phyloP scores from a whole-genome alignment of 2,113 vertebrate genomes.

The Tamias sibiricus region DNA sequence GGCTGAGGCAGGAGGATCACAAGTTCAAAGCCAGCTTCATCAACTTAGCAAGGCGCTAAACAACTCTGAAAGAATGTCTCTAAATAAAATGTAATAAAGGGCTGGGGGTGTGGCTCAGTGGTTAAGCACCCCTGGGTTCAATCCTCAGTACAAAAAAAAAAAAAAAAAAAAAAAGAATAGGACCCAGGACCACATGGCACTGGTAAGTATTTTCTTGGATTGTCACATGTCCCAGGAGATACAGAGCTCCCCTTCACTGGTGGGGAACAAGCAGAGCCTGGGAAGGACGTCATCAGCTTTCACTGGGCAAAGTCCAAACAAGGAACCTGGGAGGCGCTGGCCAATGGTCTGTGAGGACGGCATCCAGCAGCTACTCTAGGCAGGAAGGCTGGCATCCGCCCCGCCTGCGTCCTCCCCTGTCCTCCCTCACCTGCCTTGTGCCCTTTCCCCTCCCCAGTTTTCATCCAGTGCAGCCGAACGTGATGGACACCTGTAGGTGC shows the following conservation, averaged over 20 bases:
- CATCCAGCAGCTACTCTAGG: fast-evolving
- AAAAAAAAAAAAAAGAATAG: too few species aligned
- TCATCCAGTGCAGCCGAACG: neutral
- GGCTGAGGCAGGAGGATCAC: too few species aligned
- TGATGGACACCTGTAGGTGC: neutral
- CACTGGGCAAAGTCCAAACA: neutral
- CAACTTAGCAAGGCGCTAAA: too few species aligned
- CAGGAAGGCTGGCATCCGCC: neutral
- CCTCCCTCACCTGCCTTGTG: neutral
- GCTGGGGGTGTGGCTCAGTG: too few species aligned
- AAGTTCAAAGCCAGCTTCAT: too few species aligned
- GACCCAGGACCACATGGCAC: neutral
- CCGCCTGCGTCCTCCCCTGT: neutral
- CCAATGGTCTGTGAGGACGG: neutral
- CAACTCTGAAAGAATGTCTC: too few species aligned
- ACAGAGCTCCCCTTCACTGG: neutral
- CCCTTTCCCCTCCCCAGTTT: neutral
- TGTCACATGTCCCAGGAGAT: neutral
- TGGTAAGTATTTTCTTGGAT: neutral
- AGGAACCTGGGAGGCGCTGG: too few species aligned
- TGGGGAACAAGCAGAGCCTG: neutral
- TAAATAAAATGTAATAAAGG: too few species aligned
- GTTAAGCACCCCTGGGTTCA: too few species aligned
- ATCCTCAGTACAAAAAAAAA: too few species aligned
- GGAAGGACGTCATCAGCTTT: neutral